Conservation (phyloP, 1,140 invertebrate genomes). For the Leptinotarsa texana region DNA sequence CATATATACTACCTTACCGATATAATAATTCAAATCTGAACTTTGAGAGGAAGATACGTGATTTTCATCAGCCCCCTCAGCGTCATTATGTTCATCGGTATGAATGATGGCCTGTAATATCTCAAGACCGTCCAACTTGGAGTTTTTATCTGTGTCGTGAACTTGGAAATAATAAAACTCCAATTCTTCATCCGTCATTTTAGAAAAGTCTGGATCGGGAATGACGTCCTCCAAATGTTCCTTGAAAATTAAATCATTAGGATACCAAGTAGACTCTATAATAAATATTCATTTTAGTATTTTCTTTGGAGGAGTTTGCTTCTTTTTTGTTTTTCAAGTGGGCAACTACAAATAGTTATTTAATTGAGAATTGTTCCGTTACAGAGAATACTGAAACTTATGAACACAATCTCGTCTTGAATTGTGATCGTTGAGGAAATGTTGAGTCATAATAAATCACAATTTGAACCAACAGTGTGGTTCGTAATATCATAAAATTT, state of each 20-base stretch:
- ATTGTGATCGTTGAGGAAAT: no score
- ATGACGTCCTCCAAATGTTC: conserved; percentile 70
- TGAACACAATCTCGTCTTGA: no score
- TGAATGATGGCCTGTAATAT: conserved; percentile 71
- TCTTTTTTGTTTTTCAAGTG: no score
- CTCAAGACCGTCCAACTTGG: conserved; percentile 79
- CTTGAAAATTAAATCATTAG: conserved; percentile 55
- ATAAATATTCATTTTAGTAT: no score
- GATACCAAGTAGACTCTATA: no score
- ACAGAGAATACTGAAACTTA: no score
- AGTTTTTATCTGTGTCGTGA: conserved; percentile 82
- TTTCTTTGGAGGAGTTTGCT: no score
- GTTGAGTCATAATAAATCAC: no score
- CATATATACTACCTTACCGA: conserved; percentile 53
- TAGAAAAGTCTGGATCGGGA: conserved; percentile 62
- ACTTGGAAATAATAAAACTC: conserved; percentile 70
- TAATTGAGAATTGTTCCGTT: no score
- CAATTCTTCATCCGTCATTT: conserved; percentile 74
- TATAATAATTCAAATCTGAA: conserved; percentile 56
- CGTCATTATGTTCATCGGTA: conserved; percentile 49
- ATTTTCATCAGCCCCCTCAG: conserved; percentile 46
- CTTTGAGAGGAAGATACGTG: not conserved
- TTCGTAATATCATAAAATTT: no score
- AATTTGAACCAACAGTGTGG: no score
- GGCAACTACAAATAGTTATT: no score